Evolutionary conservation across 2,113 vertebrate genomes (phyloP), one percentile per base, ranked within the genome.

Genomic region (Mus musculus): DNA sequence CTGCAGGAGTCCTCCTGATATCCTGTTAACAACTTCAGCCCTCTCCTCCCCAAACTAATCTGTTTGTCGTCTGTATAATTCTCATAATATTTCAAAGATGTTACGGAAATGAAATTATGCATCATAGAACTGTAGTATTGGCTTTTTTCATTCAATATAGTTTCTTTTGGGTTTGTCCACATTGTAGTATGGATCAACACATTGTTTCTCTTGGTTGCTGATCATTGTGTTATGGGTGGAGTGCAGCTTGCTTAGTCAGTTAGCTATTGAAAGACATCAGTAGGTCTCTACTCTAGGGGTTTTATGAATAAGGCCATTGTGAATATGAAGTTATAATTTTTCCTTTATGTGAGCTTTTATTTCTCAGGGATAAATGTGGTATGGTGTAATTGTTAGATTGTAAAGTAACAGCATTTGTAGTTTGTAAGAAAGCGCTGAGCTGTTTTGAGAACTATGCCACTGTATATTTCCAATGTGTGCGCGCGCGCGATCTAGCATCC

Each of bases 311-410:
- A 81, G 24, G 24, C 36, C 81, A n/a, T 54, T 71, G 2, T 81
- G 88, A 85, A 39, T 36, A 89, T 67, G 71, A 67, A 63, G 42
- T 30, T 93, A 75, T 52, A 87, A 33, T 8, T 84, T 91, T 82
- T 87, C 52, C 11, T 49, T 75, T 36, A 90, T 81, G 54, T 78
- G 67, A 54, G 28, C 59, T 95, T 95, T 95, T 52, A 77, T 59
- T 84, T 96, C 54, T 95, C 26, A 61, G n/a, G 54, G 46, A 84
- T 67, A 86, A 96, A 91, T 76, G 26, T 69, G 39, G 33, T 46
- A 16, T 92, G 86, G 17, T 96, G 12, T 39, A 93, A 73, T 46
- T 65, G 52, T 92, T 86, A 24, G 72, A 54, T 86, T 69, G 5
- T 88, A 11, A 78, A 63, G 28, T 26, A 39, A 36, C 76, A 86